phyloP scores from a whole-genome alignment of 2,797 vertebrate species.

The Mormyrus hasselquistii region DNA sequence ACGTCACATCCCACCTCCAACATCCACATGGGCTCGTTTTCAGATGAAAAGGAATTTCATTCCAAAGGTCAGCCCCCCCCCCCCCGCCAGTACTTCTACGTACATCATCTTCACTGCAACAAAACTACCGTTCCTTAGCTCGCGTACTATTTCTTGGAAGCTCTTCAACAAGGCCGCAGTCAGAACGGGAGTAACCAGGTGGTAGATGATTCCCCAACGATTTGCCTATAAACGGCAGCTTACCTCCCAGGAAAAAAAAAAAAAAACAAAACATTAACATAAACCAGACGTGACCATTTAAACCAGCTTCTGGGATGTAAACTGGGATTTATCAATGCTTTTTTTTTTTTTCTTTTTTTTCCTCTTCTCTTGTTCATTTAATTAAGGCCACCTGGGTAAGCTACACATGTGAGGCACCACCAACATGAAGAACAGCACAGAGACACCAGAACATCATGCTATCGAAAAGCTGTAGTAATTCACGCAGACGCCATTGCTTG shows the following conservation, averaged over 20 bases:
- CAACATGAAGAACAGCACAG: background rate
- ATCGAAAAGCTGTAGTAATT: background rate
- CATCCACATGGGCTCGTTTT: background rate
- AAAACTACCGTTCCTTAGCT: background rate
- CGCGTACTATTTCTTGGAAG: background rate
- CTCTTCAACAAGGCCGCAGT: background rate
- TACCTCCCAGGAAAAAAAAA: background rate
- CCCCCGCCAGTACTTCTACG: background rate
- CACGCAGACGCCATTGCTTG: background rate
- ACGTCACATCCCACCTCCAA: background rate
- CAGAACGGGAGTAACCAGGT: background rate
- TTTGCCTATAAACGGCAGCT: background rate
- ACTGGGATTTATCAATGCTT: constrained; percentile 7
- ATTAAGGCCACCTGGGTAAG: background rate
- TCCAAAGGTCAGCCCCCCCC: background rate
- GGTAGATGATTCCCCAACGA: background rate
- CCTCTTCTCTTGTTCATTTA: background rate
- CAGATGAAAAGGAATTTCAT: background rate
- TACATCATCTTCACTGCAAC: background rate
- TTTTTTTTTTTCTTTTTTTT: background rate
- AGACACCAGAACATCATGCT: background rate
- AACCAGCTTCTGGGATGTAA: background rate
- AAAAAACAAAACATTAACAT: background rate
- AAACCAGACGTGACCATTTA: constrained; percentile 9
- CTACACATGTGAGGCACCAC: background rate